Evolutionary conservation across 2,888 invertebrate genomes (phyloP), one percentile per base, ranked within the genome.

Genomic region (Platycheirus rosarum): DNA sequence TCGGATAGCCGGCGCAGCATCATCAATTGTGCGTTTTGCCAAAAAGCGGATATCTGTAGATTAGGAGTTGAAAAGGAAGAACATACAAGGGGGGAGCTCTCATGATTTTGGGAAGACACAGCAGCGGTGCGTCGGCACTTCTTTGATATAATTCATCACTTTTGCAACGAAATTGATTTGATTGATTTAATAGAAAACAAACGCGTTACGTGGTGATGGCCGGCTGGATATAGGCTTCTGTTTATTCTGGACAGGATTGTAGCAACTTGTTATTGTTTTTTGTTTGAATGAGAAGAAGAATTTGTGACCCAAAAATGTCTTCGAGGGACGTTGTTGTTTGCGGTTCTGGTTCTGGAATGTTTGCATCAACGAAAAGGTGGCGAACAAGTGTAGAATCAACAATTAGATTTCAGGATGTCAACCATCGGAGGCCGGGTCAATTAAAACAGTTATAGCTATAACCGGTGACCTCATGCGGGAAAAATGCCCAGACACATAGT

Each of bases 111-210:
- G 76, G 60, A 55, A 49, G 26, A 62, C 42, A 37, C 51, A 62
- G 23, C 14, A 42, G 14, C 16, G 9, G 1, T 3, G 32, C 55
- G 77, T 73, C 77, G 82, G 82, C 82, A 69, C 46, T 16, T 42
- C 82, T 84, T 84, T 84, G 82, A 84, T 84, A 84, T 77, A 84
- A 84, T 84, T 84, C 82, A 84, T 84, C 82, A 84, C 82, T 84
- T 84, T 84, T 76, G 82, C 82, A 84, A 84, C 82, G 82, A 77
- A 84, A 84, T 84, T 84, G 82, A 77, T 84, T 77, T 84, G 82
- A 84, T 84, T 84, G 82, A 84, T 84, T 84, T 84, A 84, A 84
- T 84, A 84, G 77, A 77, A 84, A 84, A 69, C 73, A 76, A 82
- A 82, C 82, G 82, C 82, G 82, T 77, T 82, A 77, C 82, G 76